Base-by-base conservation (phyloP, 2,888 invertebrate species). In the Andrena marginata region DNA sequence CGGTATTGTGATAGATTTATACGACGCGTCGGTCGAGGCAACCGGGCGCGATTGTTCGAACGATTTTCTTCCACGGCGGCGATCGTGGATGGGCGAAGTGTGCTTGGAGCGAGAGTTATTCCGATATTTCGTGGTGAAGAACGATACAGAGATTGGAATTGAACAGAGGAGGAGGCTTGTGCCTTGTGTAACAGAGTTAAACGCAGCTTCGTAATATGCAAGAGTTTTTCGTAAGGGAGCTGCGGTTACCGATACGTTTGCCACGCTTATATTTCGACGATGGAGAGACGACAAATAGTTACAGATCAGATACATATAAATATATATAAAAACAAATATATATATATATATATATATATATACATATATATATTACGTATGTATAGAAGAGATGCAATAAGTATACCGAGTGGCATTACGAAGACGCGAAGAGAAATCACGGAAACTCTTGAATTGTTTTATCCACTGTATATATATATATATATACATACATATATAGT, bases 381-480 rank as follows among this genome's bases (percentile, higher is more conserved):
- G 72, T 72, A 77, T 29, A 80, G 87, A 84, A 82, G 69, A 87
- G 88, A 90, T 92, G 90, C 90, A 91, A 92, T 92, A 91, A 89
- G 73, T 84, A 82, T 84, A 87, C 82, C 77, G 86, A 87, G 87
- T 88, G 91, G 91, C 91, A 91, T 91, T 91, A 89, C 51, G 74
- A 69, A 49, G 71, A 85, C n/a, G 60, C 69, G 63, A 49, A 42
- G 26, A 59, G 35, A 33, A 72, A 68, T 48, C 77, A 71, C 20
- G 70, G 68, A 69, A 54, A 78, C 64, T 71, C 56, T 82, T 42
- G 81, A 86, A 75, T 78, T 72, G 33, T 69, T 84, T 87, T 82
- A 85, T 84, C 42, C 33, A 72, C 29, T 84, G 87, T 87, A 83
- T 62, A 85, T 87, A 84, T 35, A 85, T 87, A 84, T 35, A 42